phyloP scores from a whole-genome alignment of 2,888 invertebrate species.

The Drosophila melanosoma region DNA sequence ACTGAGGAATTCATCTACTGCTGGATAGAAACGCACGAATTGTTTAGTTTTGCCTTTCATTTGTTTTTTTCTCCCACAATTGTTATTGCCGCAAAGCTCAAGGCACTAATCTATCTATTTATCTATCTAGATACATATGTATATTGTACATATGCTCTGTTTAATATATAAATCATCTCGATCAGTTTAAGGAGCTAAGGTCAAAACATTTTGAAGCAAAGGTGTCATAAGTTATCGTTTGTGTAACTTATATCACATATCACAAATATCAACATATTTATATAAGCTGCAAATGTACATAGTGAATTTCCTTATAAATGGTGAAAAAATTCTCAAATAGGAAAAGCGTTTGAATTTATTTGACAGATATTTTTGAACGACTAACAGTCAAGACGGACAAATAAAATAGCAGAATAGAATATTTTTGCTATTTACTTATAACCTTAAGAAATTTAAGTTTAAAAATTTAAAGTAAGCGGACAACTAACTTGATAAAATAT shows the following conservation, averaged over 20 bases:
- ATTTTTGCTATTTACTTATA: neutral
- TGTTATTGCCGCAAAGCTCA: slow-evolving; percentile 55
- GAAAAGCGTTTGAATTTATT: neutral
- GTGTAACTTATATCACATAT: neutral
- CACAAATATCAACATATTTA: neutral
- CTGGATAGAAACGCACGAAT: slow-evolving; percentile 54
- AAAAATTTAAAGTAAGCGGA: neutral
- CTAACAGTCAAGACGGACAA: neutral
- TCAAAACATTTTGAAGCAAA: slow-evolving; percentile 47
- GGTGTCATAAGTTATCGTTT: slow-evolving; percentile 49
- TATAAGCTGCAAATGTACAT: neutral
- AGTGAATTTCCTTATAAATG: neutral
- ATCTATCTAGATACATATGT: neutral
- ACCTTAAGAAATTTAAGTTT: neutral
- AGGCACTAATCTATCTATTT: slow-evolving; percentile 33
- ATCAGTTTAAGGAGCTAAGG: slow-evolving; percentile 41
- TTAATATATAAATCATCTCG: slow-evolving; percentile 4
- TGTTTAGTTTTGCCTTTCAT: slow-evolving; percentile 70
- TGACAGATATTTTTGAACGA: neutral
- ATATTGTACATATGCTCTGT: slow-evolving; percentile 4
- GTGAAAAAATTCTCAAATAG: neutral
- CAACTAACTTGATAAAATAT: neutral
- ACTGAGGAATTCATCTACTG: slow-evolving; percentile 63
- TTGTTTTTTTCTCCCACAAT: slow-evolving; percentile 52
- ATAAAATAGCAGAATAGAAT: neutral